Percentiles rank a stretch among this genome's conserved stretches.
Conservation (phyloP, 1,140 invertebrate species). For the Agraylea sexmaculata region DNA sequence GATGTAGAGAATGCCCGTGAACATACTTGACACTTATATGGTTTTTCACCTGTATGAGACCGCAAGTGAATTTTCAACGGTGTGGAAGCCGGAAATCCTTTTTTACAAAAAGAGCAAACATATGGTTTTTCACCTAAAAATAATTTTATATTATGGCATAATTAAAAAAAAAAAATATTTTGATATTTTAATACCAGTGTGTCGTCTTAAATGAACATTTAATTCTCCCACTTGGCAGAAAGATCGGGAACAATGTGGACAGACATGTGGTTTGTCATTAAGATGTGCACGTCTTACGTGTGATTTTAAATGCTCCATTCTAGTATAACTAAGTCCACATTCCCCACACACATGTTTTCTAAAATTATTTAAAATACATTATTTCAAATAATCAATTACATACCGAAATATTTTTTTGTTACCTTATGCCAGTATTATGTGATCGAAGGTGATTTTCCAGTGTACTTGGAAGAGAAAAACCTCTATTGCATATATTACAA, state of each 20-base stretch:
- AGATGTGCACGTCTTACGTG: constrained; percentile 8
- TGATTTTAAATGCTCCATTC: constrained; percentile 9
- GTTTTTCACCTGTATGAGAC: constrained; percentile 12
- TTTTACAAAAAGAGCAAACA: constrained; percentile 9
- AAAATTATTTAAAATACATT: no score
- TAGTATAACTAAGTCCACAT: constrained; percentile 7
- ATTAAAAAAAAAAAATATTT: neutral
- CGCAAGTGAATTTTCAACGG: constrained; percentile 8
- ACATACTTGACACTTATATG: constrained; percentile 12
- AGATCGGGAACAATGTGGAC: constrained; percentile 7
- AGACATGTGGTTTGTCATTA: constrained; percentile 1
- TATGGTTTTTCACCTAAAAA: constrained; percentile 12
- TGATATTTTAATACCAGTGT: constrained; percentile 8
- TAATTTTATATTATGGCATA: neutral
- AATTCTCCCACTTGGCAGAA: constrained; percentile 11
- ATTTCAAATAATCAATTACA: no score
- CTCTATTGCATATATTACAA: constrained; percentile 6
- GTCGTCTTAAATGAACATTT: constrained; percentile 11
- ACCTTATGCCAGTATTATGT: constrained; percentile 2
- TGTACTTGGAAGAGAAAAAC: neutral
- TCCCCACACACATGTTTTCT: constrained; percentile 9
- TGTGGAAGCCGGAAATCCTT: constrained; percentile 6
- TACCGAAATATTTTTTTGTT: neutral
- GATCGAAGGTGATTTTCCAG: constrained; percentile 4
- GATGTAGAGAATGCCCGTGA: constrained; percentile 4